Evolutionary conservation across 53 echinoderm and acorn worm species (phyloP), one percentile per base, ranked within the genome.

Genomic region (Crossaster papposus): DNA sequence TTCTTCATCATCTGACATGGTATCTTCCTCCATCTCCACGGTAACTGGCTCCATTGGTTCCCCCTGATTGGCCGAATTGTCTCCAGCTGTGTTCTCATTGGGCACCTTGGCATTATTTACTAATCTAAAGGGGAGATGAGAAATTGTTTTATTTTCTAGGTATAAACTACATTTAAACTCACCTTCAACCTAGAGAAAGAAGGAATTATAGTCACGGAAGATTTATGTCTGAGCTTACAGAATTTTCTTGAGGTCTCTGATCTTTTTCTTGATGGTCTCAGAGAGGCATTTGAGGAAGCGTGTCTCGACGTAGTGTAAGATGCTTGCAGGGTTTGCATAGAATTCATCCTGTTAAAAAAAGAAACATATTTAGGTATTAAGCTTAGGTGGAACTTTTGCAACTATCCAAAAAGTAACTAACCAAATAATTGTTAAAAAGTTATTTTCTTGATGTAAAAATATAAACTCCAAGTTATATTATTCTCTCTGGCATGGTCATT

Each of bases 281-380:
- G 82, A 20, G 24, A 96, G 89, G 8, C 86, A 89, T 81, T 90
- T 92, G 20, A 96, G 68, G 83, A 96, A 95, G 3, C 44, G 77
- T 18, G 51, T 85, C 85, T 96, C 97, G 14, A 96, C 80, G 70
- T 89, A 94, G 8, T 91, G 33, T 78, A 96, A 24, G 72, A 95
- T 91, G 23, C 72, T 85, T 23, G 55, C 68, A 54, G 97, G 92
- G 15, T 89, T 83, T 1, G 89, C 77, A 79, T 86, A 72, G 20
- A 78, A 29, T 3, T 89, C 95, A 51, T 94, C 92, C 94, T 96
- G 51, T 14, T 54, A 82, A 76, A 26, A 89, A 51, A 78, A 15
- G 33, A 2, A 24, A 54, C 23, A 38, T 37, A 37, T 7, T 80
- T 5, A 13, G 23, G 32, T 5, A 72, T 58, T 18, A 58, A n/a